Evolutionary conservation across 2,797 vertebrate species (phyloP).

Genomic region (Halcyon leucocephala): DNA sequence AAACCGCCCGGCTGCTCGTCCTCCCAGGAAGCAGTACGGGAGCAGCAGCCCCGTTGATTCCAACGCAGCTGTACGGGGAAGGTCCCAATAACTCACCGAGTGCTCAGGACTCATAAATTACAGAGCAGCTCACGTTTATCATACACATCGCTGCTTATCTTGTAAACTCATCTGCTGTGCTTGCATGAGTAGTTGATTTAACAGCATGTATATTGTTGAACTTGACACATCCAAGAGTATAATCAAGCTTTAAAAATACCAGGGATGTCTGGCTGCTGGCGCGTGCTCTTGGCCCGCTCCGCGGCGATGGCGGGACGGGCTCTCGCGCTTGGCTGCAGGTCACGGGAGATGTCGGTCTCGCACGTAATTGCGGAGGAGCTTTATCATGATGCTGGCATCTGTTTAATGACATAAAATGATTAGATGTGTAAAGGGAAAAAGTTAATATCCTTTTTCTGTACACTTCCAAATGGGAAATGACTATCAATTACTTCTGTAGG

Average conservation of each 20-base stretch:
- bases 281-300: neutral
- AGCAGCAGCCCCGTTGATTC: neutral
- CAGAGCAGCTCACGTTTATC: slow-evolving; percentile 62
- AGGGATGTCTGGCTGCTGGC: neutral
- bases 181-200: slow-evolving; percentile 67
- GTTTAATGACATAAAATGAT: neutral
- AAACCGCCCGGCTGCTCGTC: accelerated
- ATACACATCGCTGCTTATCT: slow-evolving; percentile 61
- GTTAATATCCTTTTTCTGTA: neutral
- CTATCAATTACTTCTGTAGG: neutral
- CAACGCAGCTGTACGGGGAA: accelerated
- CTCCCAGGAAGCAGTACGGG: neutral
- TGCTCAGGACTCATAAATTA: neutral
- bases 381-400: neutral
- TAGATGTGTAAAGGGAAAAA: neutral
- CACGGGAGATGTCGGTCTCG: neutral
- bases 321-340: neutral
- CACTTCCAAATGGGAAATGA: neutral
- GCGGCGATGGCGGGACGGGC: neutral
- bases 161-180: slow-evolving; percentile 69
- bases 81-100: neutral
- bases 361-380: neutral
- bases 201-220: slow-evolving; percentile 64
- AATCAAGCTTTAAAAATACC: slow-evolving; percentile 37
- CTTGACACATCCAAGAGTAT: slow-evolving; percentile 57